Conservation (phyloP, 2,113 vertebrate species). For the Catagonus wagneri region DNA sequence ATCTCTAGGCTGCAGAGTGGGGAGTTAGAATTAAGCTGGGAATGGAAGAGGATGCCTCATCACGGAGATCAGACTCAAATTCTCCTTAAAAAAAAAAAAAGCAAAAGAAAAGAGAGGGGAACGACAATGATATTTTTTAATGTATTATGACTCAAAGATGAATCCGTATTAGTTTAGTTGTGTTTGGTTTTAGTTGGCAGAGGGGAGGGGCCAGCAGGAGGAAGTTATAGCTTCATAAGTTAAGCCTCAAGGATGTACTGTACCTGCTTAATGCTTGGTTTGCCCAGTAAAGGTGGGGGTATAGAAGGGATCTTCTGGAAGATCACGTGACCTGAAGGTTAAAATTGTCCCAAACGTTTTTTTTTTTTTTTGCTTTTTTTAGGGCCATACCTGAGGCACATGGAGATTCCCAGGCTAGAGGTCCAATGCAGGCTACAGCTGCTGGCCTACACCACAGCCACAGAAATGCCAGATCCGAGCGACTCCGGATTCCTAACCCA, state of each 20-base stretch:
- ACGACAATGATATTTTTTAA: not conserved
- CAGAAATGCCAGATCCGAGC: no score
- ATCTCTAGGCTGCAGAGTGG: not conserved
- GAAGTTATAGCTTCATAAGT: not conserved
- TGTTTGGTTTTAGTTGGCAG: not conserved
- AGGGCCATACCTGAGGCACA: no score
- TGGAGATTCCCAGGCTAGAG: no score
- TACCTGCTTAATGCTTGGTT: no score
- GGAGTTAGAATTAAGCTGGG: not conserved
- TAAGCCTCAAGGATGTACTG: no score
- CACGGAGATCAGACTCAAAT: not conserved
- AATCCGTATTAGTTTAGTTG: not conserved
- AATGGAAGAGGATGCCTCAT: not conserved
- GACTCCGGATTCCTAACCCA: no score
- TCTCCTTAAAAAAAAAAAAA: not conserved
- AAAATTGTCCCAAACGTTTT: slow-evolving; percentile 7
- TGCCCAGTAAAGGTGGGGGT: not conserved
- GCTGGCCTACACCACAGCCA: no score
- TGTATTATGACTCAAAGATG: not conserved
- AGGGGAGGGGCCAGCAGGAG: not conserved
- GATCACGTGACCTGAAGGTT: not conserved
- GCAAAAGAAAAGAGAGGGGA: not conserved
- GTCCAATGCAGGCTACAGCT: no score
- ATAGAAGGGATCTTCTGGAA: not conserved
- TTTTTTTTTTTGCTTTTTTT: no score